A percentile compares a stretch with the other conserved stretches of the same genome.
These are phyloP conservation scores for Stenurella melanura DNA, from an alignment of 2,888 invertebrate genomes.

Conservation along the genomic window DNA sequence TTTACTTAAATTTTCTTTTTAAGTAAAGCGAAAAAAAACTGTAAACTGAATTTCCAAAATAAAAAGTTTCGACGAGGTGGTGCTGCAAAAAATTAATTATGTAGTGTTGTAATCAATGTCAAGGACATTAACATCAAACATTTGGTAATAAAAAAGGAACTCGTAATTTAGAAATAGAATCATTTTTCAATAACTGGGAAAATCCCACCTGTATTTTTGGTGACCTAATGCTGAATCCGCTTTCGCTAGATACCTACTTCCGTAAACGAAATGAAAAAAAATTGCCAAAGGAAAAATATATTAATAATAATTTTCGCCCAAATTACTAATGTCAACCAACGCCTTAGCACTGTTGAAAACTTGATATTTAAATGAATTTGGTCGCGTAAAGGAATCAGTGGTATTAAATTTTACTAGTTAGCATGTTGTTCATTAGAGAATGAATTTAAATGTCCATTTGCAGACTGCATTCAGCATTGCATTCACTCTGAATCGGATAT, in stretches of 20 bases:
- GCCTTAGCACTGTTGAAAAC: neutral
- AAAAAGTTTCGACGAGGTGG: too few species aligned
- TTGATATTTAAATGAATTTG: constrained; percentile 30
- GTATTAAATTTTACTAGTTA: constrained; percentile 55
- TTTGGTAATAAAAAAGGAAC: too few species aligned
- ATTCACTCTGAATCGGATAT: constrained; percentile 49
- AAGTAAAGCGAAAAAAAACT: too few species aligned
- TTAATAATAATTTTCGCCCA: constrained; percentile 28
- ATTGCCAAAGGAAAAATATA: neutral
- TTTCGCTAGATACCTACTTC: neutral
- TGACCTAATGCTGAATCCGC: neutral
- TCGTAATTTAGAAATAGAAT: too few species aligned
- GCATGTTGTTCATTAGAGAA: constrained; percentile 56
- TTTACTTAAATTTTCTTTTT: too few species aligned
- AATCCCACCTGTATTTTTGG: neutral
- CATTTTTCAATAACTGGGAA: too few species aligned
- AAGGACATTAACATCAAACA: too few species aligned
- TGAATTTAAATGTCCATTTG: constrained; percentile 56
- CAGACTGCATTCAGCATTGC: constrained; percentile 46
- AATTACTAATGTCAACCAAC: neutral
- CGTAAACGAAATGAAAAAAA: neutral
- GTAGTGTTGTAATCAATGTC: too few species aligned
- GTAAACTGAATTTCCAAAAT: too few species aligned
- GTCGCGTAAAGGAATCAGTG: constrained; percentile 39
- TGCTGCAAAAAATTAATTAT: too few species aligned